phyloP scores from a whole-genome alignment of 2,888 invertebrate genomes.

The Rambutsinella grinnellia region DNA sequence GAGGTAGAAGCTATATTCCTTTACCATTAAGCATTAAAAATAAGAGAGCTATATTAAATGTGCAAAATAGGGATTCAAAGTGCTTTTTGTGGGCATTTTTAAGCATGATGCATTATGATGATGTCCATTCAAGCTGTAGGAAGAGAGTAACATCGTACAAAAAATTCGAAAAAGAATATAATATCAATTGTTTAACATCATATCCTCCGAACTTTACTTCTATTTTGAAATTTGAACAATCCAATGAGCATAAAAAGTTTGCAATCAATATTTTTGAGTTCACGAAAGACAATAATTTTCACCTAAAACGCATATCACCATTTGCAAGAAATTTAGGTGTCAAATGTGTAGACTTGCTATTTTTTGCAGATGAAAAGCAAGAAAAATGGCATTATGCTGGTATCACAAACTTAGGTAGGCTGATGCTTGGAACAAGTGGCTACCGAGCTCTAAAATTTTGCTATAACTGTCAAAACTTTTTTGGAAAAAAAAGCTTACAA shows the following conservation, averaged over 20 bases:
- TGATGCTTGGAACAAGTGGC: constrained; percentile 13
- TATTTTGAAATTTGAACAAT: constrained; percentile 21
- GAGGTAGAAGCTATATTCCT: constrained; percentile 1
- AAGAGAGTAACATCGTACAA: neutral
- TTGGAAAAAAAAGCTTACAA: neutral
- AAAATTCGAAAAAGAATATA: constrained; percentile 8
- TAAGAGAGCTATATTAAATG: constrained; percentile 15
- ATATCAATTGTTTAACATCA: constrained; percentile 13
- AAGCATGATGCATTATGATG: constrained; percentile 11
- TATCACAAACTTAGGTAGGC: constrained; percentile 1
- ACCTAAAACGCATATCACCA: constrained; percentile 17
- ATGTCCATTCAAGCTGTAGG: constrained; percentile 2
- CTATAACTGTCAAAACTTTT: constrained; percentile 16
- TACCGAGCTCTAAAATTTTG: neutral
- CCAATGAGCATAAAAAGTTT: constrained; percentile 3
- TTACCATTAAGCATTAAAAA: neutral
- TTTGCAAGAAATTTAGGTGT: neutral
- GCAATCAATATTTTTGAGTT: constrained; percentile 31
- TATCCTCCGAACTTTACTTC: constrained; percentile 6
- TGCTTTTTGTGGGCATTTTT: constrained; percentile 37
- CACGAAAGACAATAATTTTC: neutral
- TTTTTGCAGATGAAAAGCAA: neutral
- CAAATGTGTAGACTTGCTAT: constrained; percentile 7
- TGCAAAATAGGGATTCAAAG: constrained; percentile 6
- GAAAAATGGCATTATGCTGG: constrained; percentile 9